Conservation (phyloP, 2,113 vertebrate genomes). For the Lontra canadensis region DNA sequence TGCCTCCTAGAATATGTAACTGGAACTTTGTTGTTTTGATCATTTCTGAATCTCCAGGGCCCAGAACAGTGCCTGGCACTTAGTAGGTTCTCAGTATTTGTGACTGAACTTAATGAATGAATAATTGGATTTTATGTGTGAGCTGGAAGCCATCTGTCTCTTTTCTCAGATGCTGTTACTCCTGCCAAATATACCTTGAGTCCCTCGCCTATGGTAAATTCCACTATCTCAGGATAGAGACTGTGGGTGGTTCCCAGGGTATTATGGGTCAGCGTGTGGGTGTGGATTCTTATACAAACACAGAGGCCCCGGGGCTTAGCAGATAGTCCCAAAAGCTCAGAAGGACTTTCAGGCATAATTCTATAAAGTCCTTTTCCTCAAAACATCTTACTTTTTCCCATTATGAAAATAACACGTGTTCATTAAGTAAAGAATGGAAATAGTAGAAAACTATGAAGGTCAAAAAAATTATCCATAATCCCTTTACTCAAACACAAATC, state of each 20-base stretch:
- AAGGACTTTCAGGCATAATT: constrained; percentile 27
- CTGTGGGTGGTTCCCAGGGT: neutral
- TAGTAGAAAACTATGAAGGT: neutral
- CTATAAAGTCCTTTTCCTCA: constrained; percentile 34
- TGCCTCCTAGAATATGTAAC: neutral
- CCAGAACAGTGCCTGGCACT: neutral
- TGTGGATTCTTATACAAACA: constrained; percentile 38
- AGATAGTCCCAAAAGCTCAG: neutral
- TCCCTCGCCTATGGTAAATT: neutral
- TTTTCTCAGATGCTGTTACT: neutral
- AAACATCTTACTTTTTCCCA: neutral
- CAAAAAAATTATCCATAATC: neutral
- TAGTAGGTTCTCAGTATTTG: neutral
- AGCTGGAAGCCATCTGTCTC: neutral
- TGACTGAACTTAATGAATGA: neutral
- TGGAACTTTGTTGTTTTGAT: constrained; percentile 18
- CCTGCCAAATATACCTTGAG: neutral
- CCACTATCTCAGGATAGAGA: neutral
- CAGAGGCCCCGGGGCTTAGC: neutral
- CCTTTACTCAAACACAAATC: neutral
- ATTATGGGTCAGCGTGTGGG: constrained; percentile 30
- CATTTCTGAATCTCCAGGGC: neutral
- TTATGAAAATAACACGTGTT: constrained; percentile 62
- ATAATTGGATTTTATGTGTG: neutral
- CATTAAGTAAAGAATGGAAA: neutral